phyloP scores from a whole-genome alignment of 2,888 invertebrate species.

The Tanytarsus gracilentus region DNA sequence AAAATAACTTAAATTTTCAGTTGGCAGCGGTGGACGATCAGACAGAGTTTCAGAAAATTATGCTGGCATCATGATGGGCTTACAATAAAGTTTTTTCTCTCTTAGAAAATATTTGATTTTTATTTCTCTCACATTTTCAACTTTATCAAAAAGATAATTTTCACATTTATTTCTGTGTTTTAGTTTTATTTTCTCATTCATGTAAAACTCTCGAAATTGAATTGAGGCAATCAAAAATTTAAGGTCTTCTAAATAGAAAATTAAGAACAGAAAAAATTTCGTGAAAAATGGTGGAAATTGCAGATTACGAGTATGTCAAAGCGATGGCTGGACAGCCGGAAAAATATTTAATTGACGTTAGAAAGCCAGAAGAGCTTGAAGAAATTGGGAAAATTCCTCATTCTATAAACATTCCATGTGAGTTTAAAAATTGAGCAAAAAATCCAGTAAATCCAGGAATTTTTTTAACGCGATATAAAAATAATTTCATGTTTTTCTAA shows the following conservation, averaged over 20 bases:
- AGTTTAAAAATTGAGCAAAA: conserved; percentile 34
- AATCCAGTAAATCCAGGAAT: neutral
- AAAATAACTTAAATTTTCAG: too few species aligned
- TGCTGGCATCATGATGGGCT: conserved; percentile 1
- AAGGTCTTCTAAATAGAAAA: too few species aligned
- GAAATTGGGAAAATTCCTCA: conserved; percentile 64
- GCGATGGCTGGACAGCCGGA: conserved; percentile 44
- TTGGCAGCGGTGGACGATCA: neutral
- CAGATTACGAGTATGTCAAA: conserved; percentile 45
- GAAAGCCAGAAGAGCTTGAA: conserved; percentile 60
- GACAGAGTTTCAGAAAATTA: neutral
- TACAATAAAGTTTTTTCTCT: neutral
- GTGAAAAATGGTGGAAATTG: conserved; percentile 37
- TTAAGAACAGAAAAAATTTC: too few species aligned
- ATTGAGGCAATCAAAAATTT: too few species aligned
- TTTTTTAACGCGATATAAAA: neutral
- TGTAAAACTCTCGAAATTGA: too few species aligned
- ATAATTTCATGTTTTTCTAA: neutral
- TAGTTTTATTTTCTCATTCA: too few species aligned
- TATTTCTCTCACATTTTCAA: too few species aligned
- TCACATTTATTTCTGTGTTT: too few species aligned
- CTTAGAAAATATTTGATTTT: too few species aligned
- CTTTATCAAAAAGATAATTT: too few species aligned
- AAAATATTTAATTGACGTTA: conserved; percentile 62
- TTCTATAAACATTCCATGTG: conserved; percentile 70